Conservation (phyloP, 2,797 vertebrate genomes). For the Vultur gryphus region DNA sequence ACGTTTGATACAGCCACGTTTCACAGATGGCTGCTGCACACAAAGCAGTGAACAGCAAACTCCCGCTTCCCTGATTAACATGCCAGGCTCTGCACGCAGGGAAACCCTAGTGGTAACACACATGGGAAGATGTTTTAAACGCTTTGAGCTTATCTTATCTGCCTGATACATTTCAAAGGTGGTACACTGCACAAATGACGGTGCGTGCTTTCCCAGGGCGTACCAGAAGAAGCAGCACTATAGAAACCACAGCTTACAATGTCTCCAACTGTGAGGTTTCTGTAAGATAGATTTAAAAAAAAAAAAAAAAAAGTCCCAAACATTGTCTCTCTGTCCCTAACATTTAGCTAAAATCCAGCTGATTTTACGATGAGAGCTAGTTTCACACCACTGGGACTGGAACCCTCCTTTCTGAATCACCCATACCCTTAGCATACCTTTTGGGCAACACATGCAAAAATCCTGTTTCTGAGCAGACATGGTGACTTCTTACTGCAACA, state of each 20-base stretch:
- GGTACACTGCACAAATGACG: background rate
- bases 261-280: background rate
- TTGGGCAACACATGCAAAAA: background rate
- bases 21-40: background rate
- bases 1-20: rapidly evolving
- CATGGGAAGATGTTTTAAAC: background rate
- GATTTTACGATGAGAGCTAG: background rate
- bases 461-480: background rate
- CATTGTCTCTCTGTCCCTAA: background rate
- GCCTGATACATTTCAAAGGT: background rate
- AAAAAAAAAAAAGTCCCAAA: background rate
- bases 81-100: background rate
- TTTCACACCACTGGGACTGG: too few relatives aligned
- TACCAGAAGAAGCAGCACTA: background rate
- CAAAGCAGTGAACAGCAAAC: background rate
- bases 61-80: background rate
- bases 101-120: background rate
- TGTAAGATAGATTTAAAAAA: background rate
- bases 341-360: background rate
- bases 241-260: background rate
- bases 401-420: background rate
- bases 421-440: background rate
- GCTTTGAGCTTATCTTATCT: background rate
- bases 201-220: rapidly evolving
- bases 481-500: too few relatives aligned